These are phyloP conservation scores for Cosmia pyralina DNA, from an alignment of 2,888 invertebrate genomes.

Conservation along the genomic window DNA sequence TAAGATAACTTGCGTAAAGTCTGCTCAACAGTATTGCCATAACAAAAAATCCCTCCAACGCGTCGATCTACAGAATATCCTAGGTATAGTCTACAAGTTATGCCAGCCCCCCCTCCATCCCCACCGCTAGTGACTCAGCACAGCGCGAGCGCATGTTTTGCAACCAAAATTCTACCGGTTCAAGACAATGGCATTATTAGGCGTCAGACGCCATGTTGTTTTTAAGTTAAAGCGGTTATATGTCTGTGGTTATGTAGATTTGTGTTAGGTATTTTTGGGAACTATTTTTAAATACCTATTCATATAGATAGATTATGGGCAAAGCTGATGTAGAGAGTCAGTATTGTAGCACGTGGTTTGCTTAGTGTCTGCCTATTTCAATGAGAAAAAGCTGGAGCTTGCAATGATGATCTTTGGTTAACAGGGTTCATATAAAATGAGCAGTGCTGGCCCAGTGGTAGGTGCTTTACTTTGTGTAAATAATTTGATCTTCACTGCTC, in stretches of 20 bases:
- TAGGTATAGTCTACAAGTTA: conserved; percentile 58
- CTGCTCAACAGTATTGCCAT: conserved; percentile 28
- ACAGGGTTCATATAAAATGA: too few species aligned
- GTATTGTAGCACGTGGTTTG: background rate
- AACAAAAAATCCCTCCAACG: conserved; percentile 64
- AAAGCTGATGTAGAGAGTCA: background rate
- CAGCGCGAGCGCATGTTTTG: conserved; percentile 86
- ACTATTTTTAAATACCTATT: conserved; percentile 22
- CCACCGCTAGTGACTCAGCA: conserved; percentile 80
- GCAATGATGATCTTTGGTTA: background rate
- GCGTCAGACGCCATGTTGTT: conserved; percentile 85
- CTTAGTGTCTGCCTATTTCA: accelerated
- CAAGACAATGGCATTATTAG: conserved; percentile 89
- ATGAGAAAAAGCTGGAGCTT: background rate
- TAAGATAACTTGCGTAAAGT: background rate
- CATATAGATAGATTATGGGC: background rate
- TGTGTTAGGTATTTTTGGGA: conserved; percentile 50
- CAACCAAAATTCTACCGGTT: conserved; percentile 90
- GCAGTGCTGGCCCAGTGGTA: too few species aligned
- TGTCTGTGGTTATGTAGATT: conserved; percentile 45
- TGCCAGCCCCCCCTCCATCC: conserved; percentile 59
- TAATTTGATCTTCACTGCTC: too few species aligned
- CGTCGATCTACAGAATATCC: conserved; percentile 63
- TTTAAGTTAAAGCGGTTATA: conserved; percentile 65
- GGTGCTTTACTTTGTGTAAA: too few species aligned